Conservation (phyloP, 1,140 invertebrate genomes). For the Dinoponera quadriceps region DNA sequence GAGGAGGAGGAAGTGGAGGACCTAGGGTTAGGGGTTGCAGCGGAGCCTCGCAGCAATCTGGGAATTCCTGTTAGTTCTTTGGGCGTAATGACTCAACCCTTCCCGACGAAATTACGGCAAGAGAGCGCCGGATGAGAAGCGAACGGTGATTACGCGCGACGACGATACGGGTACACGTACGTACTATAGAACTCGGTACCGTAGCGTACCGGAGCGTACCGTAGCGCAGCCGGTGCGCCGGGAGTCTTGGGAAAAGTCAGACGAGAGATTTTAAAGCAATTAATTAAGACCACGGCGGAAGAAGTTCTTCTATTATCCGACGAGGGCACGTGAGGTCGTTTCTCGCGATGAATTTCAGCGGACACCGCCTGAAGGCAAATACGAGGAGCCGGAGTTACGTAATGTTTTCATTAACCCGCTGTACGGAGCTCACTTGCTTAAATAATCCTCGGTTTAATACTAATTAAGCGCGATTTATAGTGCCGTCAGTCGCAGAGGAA, state of each 20-base stretch:
- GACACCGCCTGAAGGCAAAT: conserved; percentile 58
- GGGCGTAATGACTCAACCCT: conserved; percentile 74
- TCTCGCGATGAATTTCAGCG: conserved; percentile 61
- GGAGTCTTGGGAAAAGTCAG: conserved; percentile 56
- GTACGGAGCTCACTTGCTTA: conserved; percentile 46
- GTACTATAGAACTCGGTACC: background rate
- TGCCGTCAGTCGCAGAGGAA: background rate
- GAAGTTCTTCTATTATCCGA: conserved; percentile 61
- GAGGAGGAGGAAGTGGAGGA: conserved; percentile 50
- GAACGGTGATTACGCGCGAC: conserved; percentile 46
- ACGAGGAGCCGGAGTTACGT: conserved; percentile 54
- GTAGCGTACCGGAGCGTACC: background rate
- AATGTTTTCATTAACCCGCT: conserved; percentile 51
- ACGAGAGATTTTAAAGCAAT: conserved; percentile 57
- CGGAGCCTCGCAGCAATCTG: conserved; percentile 69
- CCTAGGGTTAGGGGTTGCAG: conserved; percentile 49
- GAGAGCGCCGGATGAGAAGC: conserved; percentile 58
- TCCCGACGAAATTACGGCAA: conserved; percentile 67
- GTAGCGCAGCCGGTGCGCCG: background rate
- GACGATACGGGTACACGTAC: conserved; percentile 33
- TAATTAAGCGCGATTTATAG: conserved; percentile 53
- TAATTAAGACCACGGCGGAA: conserved; percentile 56
- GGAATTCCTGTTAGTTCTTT: conserved; percentile 77
- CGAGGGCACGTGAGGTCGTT: conserved; percentile 48
- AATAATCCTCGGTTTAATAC: conserved; percentile 58